Evolutionary conservation across 2,113 vertebrate species (phyloP), one percentile per base, ranked within the genome.

Genomic region (Chaenogobius annularis): DNA sequence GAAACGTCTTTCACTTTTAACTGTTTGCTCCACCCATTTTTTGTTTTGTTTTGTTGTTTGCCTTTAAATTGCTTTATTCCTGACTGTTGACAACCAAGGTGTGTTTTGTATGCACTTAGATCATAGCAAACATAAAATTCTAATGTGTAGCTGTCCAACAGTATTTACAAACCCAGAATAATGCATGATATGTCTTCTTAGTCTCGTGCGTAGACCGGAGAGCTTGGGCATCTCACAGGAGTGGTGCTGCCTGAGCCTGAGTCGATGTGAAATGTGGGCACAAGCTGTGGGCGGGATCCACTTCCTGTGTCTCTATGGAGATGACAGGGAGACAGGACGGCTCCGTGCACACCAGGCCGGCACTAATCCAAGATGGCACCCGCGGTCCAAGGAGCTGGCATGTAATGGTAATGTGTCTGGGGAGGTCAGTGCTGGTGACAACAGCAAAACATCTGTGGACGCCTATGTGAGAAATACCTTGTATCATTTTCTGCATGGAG

Each of bases 191-290:
- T 10, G 9, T 55, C n/a, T 22, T 55, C n/a, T 58, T 58, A 7
- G 22, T 58, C 11, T 86, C 80, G 80, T 78, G 77, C 74, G 65
- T 66, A 56, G 75, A 77, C 74, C 79, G 40, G 64, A 78, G 74
- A 78, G 74, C 73, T 85, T 70, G 43, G 48, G 82, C 89, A 79
- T 83, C 75, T 80, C 77, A 50, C 82, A 85, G 81, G 69, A 84
- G 79, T 79, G 59, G 77, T 72, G 78, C 64, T 64, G 79, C 66
- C 40, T 90, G 90, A 93, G 70, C 85, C 73, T 88, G 86, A 93
- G 78, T 88, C 78, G 84, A 91, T 90, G 88, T 90, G 91, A 93
- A 90, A 87, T 83, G 80, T 87, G 88, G 86, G 79, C 86, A 86
- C 86, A 86, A 83, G 88, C 88, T 92, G 83, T 87, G 85, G 89